These are phyloP conservation scores for Geotrupes spiniger DNA, from an alignment of 2,888 invertebrate species.

Conservation along the genomic window DNA sequence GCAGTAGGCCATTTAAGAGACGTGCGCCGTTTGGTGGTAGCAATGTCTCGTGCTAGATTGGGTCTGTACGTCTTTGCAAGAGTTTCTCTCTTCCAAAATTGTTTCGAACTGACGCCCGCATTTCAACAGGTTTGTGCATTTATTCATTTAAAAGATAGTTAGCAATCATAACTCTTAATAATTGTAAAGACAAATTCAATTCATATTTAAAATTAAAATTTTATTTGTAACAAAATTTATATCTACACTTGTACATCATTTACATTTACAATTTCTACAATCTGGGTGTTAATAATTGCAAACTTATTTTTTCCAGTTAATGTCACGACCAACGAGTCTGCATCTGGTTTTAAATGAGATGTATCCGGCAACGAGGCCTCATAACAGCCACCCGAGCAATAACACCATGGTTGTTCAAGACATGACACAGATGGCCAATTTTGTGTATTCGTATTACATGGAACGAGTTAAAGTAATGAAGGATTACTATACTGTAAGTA, in stretches of 20 bases:
- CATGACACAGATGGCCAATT: slow-evolving; percentile 94
- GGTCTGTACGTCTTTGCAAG: slow-evolving; percentile 96
- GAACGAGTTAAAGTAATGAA: slow-evolving; percentile 67
- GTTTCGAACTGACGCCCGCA: slow-evolving; percentile 94
- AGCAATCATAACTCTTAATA: no score
- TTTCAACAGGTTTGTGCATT: slow-evolving; percentile 71
- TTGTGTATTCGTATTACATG: slow-evolving; percentile 90
- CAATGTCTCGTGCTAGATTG: slow-evolving; percentile 94
- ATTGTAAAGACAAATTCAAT: no score
- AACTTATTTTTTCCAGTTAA: slow-evolving; percentile 61
- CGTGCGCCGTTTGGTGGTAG: slow-evolving; percentile 93
- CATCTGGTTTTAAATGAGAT: slow-evolving; percentile 77
- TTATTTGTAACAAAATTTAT: slow-evolving; percentile 5
- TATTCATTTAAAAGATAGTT: no score
- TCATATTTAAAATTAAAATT: not conserved
- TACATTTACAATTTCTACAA: no score
- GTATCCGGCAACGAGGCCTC: slow-evolving; percentile 68
- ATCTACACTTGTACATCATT: no score
- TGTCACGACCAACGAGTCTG: slow-evolving; percentile 75
- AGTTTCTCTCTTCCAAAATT: slow-evolving; percentile 90
- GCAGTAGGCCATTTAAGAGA: slow-evolving; percentile 98
- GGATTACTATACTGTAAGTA: slow-evolving; percentile 49
- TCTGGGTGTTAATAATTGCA: no score
- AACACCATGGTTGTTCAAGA: slow-evolving; percentile 67
- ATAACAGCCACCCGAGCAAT: slow-evolving; percentile 47